Conservation (phyloP, 2,113 vertebrate genomes). For the Thamnophis sirtalis region DNA sequence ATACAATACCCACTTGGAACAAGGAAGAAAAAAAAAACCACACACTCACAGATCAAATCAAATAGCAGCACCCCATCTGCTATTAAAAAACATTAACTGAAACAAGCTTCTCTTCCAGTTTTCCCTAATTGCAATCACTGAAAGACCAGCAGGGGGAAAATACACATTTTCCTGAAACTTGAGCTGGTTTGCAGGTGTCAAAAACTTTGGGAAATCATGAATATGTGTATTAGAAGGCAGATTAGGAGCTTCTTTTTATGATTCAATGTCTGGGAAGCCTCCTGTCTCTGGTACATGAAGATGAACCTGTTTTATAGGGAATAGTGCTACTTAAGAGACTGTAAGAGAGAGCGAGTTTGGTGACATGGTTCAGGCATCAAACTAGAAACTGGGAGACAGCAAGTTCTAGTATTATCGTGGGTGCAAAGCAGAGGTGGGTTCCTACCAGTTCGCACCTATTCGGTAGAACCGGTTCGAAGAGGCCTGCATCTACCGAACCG, state of each 20-base stretch:
- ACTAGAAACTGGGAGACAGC: background rate
- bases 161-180: slow-evolving; percentile 22
- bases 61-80: slow-evolving; percentile 35
- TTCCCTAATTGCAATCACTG: slow-evolving; percentile 41
- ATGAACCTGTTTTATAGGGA: background rate
- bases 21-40: slow-evolving; percentile 11
- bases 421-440: too few relatives aligned
- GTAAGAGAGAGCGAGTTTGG: background rate
- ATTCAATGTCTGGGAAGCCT: background rate
- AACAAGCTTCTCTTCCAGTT: slow-evolving; percentile 34
- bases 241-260: background rate
- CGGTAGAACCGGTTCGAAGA: too few relatives aligned
- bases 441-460: too few relatives aligned
- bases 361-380: background rate
- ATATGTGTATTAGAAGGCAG: background rate
- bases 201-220: slow-evolving; percentile 6
- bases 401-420: background rate
- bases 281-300: background rate
- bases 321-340: background rate
- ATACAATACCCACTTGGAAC: slow-evolving; percentile 32
- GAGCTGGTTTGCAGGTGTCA: slow-evolving; percentile 22
- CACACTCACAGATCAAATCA: background rate
- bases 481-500: too few relatives aligned
- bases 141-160: slow-evolving; percentile 40
- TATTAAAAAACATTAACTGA: slow-evolving; percentile 8